These are phyloP conservation scores for Echiichthys vipera DNA, from an alignment of 2,797 vertebrate species.

Conservation along the genomic window DNA sequence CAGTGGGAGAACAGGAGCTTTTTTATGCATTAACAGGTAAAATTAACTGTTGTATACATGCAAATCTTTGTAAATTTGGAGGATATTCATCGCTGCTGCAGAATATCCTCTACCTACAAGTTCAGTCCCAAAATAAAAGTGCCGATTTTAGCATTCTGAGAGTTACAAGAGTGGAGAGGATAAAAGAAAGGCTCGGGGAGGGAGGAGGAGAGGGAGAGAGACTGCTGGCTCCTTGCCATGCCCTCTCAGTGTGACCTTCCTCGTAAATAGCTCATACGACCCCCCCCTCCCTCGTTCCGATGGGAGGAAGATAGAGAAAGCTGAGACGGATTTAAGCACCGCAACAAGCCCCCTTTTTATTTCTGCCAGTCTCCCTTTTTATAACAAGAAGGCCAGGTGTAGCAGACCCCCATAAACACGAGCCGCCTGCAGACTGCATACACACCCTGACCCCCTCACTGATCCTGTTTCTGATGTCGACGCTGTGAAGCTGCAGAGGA, in stretches of 20 bases:
- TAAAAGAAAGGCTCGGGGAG: constrained; percentile 41
- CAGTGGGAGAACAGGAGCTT: no score
- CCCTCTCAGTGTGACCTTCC: constrained; percentile 88
- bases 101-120: background rate
- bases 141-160: constrained; percentile 27
- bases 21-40: background rate
- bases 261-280: constrained; percentile 85
- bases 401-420: constrained; percentile 36
- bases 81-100: background rate
- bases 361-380: constrained; percentile 52
- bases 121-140: constrained; percentile 33
- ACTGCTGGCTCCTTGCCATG: constrained; percentile 84
- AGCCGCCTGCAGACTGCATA: constrained; percentile 15
- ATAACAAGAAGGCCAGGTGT: constrained; percentile 53
- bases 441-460: constrained; percentile 4
- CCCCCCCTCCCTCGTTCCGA: constrained; percentile 35
- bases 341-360: constrained; percentile 54
- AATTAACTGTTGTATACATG: background rate
- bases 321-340: constrained; percentile 57
- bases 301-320: constrained; percentile 66
- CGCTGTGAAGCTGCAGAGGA: constrained; percentile 20
- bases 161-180: constrained; percentile 24
- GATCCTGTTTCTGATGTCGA: background rate
- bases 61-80: background rate
- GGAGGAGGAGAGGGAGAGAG: constrained; percentile 66